phyloP scores from a whole-genome alignment of 2,797 vertebrate species.

The Anguilla obscura region DNA sequence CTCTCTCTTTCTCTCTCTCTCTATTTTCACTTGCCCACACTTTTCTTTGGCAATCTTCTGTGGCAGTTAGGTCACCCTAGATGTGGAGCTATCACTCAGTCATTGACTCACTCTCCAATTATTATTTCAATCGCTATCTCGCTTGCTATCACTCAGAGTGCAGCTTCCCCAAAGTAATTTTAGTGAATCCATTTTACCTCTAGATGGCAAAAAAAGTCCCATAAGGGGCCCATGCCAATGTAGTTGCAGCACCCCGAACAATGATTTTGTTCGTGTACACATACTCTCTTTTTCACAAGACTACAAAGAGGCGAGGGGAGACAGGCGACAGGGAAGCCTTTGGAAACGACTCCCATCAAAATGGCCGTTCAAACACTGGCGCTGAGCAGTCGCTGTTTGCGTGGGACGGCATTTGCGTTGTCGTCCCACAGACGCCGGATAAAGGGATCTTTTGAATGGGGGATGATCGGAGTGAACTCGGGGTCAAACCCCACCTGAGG shows the following conservation, averaged over 20 bases:
- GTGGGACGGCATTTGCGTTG: not conserved
- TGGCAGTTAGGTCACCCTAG: not conserved
- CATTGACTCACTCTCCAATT: not conserved
- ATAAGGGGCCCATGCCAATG: not conserved
- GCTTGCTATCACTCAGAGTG: not conserved
- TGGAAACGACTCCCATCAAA: not conserved
- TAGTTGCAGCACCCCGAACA: not conserved
- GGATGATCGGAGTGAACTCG: not conserved
- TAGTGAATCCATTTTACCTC: not conserved
- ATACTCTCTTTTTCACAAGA: not conserved
- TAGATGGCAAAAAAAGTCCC: not conserved
- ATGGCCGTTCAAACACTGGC: not conserved
- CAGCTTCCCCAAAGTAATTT: not conserved
- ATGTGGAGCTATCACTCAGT: not conserved
- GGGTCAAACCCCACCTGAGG: not conserved
- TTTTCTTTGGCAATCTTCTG: not conserved
- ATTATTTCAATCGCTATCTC: not conserved
- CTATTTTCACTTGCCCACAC: not conserved
- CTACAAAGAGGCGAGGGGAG: slow-evolving; percentile 6
- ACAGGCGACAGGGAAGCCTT: not conserved
- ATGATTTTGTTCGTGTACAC: not conserved
- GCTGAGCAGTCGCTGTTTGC: not conserved
- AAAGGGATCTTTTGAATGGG: not conserved
- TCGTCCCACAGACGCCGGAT: not conserved
- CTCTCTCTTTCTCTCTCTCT: not conserved